Conservation (phyloP, 2,888 invertebrate species). For the Buathra laborator region DNA sequence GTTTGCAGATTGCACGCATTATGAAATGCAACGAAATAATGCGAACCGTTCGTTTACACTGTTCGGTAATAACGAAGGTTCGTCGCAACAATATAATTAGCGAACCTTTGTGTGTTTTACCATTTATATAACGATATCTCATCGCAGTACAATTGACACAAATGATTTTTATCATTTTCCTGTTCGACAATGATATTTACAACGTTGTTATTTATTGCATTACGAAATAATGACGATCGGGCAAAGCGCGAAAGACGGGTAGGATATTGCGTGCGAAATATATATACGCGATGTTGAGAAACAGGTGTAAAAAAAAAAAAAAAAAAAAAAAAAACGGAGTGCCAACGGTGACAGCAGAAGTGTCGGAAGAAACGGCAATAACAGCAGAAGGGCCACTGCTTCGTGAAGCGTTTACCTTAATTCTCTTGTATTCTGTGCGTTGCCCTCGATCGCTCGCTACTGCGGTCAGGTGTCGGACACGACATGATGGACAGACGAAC, state of each 20-base stretch:
- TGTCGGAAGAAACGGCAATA: slow-evolving; percentile 17
- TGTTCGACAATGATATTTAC: not conserved
- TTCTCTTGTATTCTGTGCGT: slow-evolving; percentile 60
- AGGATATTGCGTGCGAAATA: slow-evolving; percentile 41
- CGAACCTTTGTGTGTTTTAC: slow-evolving; percentile 10
- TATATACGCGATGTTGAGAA: slow-evolving; percentile 18
- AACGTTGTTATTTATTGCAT: slow-evolving; percentile 8
- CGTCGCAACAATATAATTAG: not conserved
- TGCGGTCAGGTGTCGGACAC: slow-evolving; percentile 61
- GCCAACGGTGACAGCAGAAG: slow-evolving; percentile 36
- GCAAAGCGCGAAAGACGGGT: not conserved
- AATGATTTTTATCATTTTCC: slow-evolving; percentile 12
- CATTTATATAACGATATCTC: slow-evolving; percentile 4
- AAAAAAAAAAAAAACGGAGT: slow-evolving; percentile 10
- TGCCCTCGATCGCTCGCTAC: slow-evolving; percentile 8
- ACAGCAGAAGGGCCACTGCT: slow-evolving; percentile 37
- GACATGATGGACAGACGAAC: slow-evolving; percentile 22
- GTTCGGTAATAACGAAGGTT: not conserved
- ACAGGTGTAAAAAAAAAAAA: slow-evolving; percentile 58
- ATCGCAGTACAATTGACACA: slow-evolving; percentile 13
- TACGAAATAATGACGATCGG: slow-evolving; percentile 10
- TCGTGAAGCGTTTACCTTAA: slow-evolving; percentile 52
- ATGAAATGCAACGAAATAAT: not conserved
- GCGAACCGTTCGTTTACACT: not conserved
- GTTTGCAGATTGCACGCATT: not conserved